Conservation (phyloP, 2,797 vertebrate genomes). For the Rhincodon typus region DNA sequence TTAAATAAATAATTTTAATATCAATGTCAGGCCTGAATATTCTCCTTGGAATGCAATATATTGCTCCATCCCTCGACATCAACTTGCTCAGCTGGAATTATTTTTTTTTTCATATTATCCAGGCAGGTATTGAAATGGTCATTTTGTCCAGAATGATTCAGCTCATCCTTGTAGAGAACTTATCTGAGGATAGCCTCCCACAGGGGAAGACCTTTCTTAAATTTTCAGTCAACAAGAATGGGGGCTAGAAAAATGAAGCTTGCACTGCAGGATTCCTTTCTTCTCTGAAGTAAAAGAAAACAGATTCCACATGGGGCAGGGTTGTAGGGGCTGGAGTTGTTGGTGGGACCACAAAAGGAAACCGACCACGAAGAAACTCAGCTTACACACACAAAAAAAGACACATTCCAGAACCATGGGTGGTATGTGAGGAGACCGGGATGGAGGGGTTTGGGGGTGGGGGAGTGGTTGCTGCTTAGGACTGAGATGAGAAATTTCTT, state of each 20-base stretch:
- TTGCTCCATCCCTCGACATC: neutral
- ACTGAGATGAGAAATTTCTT: too few relatives aligned
- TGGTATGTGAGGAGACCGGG: too few relatives aligned
- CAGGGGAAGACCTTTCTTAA: neutral
- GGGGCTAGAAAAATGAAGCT: neutral
- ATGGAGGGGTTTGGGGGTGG: too few relatives aligned
- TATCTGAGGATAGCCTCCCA: conserved; percentile 21
- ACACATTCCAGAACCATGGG: too few relatives aligned
- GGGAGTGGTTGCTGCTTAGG: too few relatives aligned
- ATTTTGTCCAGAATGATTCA: conserved; percentile 11
- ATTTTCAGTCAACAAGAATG: conserved; percentile 28
- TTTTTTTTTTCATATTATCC: neutral
- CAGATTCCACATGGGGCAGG: neutral
- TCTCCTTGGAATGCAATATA: conserved; percentile 7
- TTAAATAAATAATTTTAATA: neutral
- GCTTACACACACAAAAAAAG: too few relatives aligned
- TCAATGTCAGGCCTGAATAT: neutral
- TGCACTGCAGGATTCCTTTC: too few relatives aligned
- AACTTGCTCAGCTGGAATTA: neutral
- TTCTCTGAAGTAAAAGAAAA: neutral
- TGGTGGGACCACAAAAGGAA: too few relatives aligned
- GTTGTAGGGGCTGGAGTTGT: too few relatives aligned
- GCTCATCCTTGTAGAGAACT: neutral
- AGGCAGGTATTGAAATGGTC: neutral
- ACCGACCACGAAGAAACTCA: too few relatives aligned